Conservation (phyloP, 2,888 invertebrate genomes). For the Pseudolycoriella hygida region DNA sequence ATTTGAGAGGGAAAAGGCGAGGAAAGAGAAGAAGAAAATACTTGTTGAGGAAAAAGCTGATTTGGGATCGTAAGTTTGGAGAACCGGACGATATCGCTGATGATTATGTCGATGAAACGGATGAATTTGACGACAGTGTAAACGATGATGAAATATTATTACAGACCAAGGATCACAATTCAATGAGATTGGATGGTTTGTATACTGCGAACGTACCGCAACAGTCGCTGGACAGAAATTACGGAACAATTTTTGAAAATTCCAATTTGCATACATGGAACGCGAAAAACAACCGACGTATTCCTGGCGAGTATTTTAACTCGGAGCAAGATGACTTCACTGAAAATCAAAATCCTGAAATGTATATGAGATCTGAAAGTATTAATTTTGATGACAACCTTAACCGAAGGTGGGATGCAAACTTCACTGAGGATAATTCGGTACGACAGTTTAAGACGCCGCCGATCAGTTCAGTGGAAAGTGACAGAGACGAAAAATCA, state of each 20-base stretch:
- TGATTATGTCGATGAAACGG: constrained; percentile 6
- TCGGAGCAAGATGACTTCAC: background rate
- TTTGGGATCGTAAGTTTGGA: too few species aligned
- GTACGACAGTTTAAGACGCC: too few species aligned
- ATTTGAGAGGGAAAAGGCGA: constrained; percentile 8
- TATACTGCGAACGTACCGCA: background rate
- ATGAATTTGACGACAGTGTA: constrained; percentile 10
- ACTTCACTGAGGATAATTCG: too few species aligned
- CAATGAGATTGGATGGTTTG: background rate
- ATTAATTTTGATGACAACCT: too few species aligned
- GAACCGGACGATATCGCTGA: background rate
- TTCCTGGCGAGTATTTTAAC: background rate
- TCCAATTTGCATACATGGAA: background rate
- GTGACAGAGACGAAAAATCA: too few species aligned
- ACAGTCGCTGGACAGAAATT: constrained; percentile 4
- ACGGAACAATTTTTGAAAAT: constrained; percentile 6
- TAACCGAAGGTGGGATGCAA: too few species aligned
- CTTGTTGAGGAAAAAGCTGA: background rate
- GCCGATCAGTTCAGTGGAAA: too few species aligned
- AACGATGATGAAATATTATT: constrained; percentile 1
- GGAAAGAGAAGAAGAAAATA: background rate
- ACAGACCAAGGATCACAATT: background rate
- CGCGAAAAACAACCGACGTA: background rate
- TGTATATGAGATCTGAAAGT: background rate
- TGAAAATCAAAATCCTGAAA: background rate